These are phyloP conservation scores for Sander vitreus DNA, from an alignment of 2,113 vertebrate genomes.

Conservation along the genomic window DNA sequence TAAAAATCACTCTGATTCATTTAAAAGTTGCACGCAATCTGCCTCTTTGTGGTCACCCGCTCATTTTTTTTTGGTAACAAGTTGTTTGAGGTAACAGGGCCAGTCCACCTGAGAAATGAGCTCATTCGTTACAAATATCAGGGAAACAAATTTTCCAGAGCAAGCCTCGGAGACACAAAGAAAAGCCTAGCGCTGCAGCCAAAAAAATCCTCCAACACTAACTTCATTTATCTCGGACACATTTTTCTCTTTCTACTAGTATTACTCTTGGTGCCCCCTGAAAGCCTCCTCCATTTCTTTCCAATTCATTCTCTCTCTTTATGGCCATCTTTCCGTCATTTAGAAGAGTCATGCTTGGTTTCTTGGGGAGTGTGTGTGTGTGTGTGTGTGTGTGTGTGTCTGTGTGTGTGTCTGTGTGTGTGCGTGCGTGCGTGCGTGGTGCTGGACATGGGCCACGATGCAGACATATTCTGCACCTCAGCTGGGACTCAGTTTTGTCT, in stretches of 20 bases:
- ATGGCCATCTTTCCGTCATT: slow-evolving; percentile 36
- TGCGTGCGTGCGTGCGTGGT: slow-evolving; percentile 32
- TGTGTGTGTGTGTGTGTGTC: slow-evolving; percentile 26
- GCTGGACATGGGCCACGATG: slow-evolving; percentile 64
- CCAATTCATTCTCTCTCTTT: not conserved
- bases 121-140: slow-evolving; percentile 41
- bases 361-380: not conserved
- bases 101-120: slow-evolving; percentile 43
- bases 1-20: too few species aligned
- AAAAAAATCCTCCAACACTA: slow-evolving; percentile 12
- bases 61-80: slow-evolving; percentile 21
- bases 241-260: slow-evolving; percentile 11
- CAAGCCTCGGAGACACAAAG: slow-evolving; percentile 4
- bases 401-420: slow-evolving; percentile 31
- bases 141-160: slow-evolving; percentile 50
- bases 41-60: not conserved
- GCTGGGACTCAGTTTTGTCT: slow-evolving; percentile 41
- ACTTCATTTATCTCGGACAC: slow-evolving; percentile 14
- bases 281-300: not conserved
- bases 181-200: not conserved
- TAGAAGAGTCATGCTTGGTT: slow-evolving; percentile 25
- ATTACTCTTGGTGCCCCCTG: slow-evolving; percentile 2
- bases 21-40: too few species aligned
- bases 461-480: slow-evolving; percentile 62
- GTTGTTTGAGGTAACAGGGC: slow-evolving; percentile 48